These are phyloP conservation scores for Esox niger DNA, from an alignment of 2,113 vertebrate species.

Conservation along the genomic window DNA sequence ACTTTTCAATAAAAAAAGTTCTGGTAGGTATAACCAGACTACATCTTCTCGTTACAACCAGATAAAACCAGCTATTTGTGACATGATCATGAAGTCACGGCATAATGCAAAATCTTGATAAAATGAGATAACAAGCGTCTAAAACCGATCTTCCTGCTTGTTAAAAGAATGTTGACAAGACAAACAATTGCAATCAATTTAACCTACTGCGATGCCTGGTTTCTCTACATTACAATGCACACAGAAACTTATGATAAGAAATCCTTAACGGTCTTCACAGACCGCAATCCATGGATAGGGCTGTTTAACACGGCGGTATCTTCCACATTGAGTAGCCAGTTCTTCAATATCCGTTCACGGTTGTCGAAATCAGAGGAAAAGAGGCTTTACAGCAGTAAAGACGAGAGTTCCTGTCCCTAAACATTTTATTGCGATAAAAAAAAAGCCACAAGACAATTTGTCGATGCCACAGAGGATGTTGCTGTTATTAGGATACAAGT, in stretches of 20 bases:
- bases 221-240: not conserved
- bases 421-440: conserved; percentile 9
- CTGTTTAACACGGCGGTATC: not conserved
- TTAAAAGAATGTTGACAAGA: no score
- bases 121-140: no score
- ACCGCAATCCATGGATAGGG: not conserved
- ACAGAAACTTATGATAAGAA: not conserved
- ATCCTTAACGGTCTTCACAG: not conserved
- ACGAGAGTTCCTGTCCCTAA: not conserved
- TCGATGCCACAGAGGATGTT: not conserved
- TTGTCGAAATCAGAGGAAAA: not conserved
- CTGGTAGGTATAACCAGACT: no score
- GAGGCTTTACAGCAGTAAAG: not conserved
- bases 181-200: no score
- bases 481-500: conserved; percentile 20
- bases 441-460: not conserved
- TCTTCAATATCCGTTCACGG: not conserved
- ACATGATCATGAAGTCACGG: no score
- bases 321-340: conserved; percentile 1
- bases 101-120: no score
- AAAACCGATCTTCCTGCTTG: not conserved
- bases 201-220: not conserved
- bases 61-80: no score
- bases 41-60: no score
- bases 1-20: no score